Base-by-base conservation (phyloP, 2,888 invertebrate genomes). In the Eristalis tenax region DNA sequence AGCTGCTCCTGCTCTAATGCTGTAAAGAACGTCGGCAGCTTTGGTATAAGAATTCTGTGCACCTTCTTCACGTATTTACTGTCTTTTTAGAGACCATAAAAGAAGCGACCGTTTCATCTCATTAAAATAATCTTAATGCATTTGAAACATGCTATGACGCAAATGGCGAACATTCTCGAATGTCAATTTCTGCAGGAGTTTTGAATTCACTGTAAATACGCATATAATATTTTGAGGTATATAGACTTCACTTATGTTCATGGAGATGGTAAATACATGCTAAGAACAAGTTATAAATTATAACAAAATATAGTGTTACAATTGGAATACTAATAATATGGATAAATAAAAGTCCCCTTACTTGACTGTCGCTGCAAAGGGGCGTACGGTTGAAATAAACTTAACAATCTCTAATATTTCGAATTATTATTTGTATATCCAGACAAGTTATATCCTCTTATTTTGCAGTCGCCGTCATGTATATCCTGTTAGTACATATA, bases 51-150 rank as follows among this genome's bases (percentile, higher is more conserved):
- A 35, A 70, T 70, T 63, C 56, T 70, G 69, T 78, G 32, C 50
- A 69, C 56, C 50, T 78, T 61, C 63, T 64, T 63, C 43, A 56
- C 59, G 59, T 78, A 70, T 63, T 69, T 61, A 23, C 77, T 35
- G 56, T 56, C 69, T 70, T 13, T 78, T 78, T 63, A 78, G 63
- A 22, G 69, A 50, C 77, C 43, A 70, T 78, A 78, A 78, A 70
- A 77, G 61, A 64, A 77, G 69, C 70, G 69, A 78, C 77, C 77
- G 38, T 63, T 78, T 64, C 64, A 63, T 69, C 77, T 70, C 69
- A 78, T 69, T 78, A 63, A 69, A 78, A 78, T 78, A 70, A 78
- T 70, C 69, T 63, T 69, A 78, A 78, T 78, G 63, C 56, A 64
- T 78, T 38, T 38, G 13, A 38, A 38, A 38, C 38, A 38, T 38